Percentiles rank a stretch among this genome's conserved stretches.
These are phyloP conservation scores for Pongo pygmaeus DNA, from an alignment of 2,113 vertebrate species.

Conservation along the genomic window DNA sequence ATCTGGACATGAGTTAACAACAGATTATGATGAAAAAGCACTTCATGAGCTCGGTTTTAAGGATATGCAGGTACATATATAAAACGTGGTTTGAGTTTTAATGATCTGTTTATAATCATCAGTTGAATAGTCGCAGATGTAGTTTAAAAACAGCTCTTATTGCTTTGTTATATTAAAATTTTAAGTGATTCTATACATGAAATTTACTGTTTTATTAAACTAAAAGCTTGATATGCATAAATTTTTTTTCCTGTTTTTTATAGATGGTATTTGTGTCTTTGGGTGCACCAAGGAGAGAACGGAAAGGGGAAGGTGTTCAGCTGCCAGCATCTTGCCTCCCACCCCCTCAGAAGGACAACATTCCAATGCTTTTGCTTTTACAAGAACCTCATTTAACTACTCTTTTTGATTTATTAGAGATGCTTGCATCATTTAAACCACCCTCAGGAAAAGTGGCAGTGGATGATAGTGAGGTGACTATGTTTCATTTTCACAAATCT, in stretches of 20 bases:
- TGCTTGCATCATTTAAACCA: conserved; percentile 98
- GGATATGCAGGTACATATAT: conserved; percentile 96
- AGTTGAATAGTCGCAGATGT: background rate
- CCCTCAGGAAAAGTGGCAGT: conserved; percentile 89
- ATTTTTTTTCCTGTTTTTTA: background rate
- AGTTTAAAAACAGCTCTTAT: background rate
- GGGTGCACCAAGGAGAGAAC: conserved; percentile 95
- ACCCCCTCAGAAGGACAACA: conserved; percentile 98
- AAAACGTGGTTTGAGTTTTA: conserved; percentile 43
- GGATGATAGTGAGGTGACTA: conserved; percentile 91
- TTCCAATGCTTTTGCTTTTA: conserved; percentile 97
- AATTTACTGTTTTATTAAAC: background rate
- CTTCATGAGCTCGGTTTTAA: conserved; percentile 98
- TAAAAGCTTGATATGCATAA: background rate
- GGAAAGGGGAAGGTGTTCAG: conserved; percentile 98
- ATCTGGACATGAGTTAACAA: conserved; percentile 98
- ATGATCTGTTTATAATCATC: background rate
- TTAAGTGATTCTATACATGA: background rate
- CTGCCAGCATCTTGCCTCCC: conserved; percentile 98
- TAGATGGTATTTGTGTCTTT: conserved; percentile 99
- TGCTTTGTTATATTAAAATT: conserved; percentile 22
- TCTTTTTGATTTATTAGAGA: conserved; percentile 97
- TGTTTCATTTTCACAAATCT: conserved; percentile 47
- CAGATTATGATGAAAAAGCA: conserved; percentile 98
- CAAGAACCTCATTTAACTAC: conserved; percentile 99